A percentile compares a stretch with the other conserved stretches of the same genome.
These are phyloP conservation scores for Uropsilus gracilis DNA, from an alignment of 2,113 vertebrate genomes.

Conservation along the genomic window DNA sequence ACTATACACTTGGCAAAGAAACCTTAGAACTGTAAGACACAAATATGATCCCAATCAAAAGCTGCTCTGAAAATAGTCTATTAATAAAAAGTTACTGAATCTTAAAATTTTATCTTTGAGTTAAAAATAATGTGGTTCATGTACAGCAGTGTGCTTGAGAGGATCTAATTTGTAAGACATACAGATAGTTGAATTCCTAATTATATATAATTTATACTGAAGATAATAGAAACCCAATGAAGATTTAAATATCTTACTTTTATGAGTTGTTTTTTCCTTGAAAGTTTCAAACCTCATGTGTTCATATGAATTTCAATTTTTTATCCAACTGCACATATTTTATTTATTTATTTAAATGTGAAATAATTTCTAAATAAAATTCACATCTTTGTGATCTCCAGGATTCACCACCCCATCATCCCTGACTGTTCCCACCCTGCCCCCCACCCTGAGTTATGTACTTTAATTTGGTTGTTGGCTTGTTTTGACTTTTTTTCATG, in stretches of 20 bases:
- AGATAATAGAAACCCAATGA: not conserved
- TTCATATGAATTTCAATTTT: not conserved
- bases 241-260: not conserved
- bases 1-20: not conserved
- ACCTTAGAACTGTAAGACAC: not conserved
- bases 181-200: not conserved
- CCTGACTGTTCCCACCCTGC: no score
- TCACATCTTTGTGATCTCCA: no score
- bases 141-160: not conserved
- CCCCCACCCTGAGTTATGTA: no score
- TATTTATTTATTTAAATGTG: not conserved
- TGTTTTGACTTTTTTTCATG: no score
- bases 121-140: not conserved
- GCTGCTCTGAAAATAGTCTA: not conserved
- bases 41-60: not conserved
- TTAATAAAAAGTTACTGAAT: not conserved
- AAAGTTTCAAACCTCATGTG: not conserved
- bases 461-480: no score
- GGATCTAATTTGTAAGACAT: not conserved
- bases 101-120: not conserved
- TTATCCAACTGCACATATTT: not conserved
- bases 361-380: no score
- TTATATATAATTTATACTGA: not conserved
- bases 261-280: not conserved
- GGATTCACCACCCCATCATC: no score